Evolutionary conservation across 2,888 invertebrate species (phyloP).

Genomic region (Oscheius sp.): DNA sequence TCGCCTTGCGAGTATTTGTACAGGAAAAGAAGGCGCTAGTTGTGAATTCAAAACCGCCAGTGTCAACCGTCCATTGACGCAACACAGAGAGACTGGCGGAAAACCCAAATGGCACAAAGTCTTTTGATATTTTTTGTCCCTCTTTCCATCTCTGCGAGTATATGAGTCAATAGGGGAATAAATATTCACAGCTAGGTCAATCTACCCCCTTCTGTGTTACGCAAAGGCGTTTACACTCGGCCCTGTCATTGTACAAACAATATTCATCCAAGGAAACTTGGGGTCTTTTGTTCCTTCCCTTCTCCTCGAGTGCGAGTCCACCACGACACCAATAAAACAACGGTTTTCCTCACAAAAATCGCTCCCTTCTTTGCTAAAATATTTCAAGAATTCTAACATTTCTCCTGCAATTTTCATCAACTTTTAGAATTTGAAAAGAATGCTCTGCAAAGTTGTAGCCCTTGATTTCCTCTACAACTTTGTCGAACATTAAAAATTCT

Average conservation of each 20-base stretch:
- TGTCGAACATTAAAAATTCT: too few relatives aligned
- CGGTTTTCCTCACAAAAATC: too few relatives aligned
- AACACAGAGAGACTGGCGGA: not conserved
- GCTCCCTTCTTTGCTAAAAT: too few relatives aligned
- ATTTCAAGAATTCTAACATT: too few relatives aligned
- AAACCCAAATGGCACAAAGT: not conserved
- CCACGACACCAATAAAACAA: too few relatives aligned
- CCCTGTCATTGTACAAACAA: not conserved
- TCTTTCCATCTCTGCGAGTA: not conserved
- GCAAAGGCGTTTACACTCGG: slow-evolving; percentile 10
- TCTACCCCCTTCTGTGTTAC: slow-evolving; percentile 10
- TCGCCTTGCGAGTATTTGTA: slow-evolving; percentile 6
- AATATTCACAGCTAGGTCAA: slow-evolving; percentile 19
- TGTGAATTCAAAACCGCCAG: not conserved
- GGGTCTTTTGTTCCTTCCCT: not conserved
- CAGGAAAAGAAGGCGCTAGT: slow-evolving; percentile 14
- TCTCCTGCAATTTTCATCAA: too few relatives aligned
- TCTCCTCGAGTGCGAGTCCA: too few relatives aligned
- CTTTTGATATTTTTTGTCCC: not conserved
- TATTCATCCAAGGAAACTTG: not conserved
- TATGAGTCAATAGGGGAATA: not conserved
- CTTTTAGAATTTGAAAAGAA: too few relatives aligned
- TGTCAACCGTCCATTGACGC: not conserved
- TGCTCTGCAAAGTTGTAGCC: too few relatives aligned
- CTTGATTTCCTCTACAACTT: too few relatives aligned